Evolutionary conservation across 2,113 vertebrate genomes (phyloP).

Genomic region (Muntiacus reevesi): DNA sequence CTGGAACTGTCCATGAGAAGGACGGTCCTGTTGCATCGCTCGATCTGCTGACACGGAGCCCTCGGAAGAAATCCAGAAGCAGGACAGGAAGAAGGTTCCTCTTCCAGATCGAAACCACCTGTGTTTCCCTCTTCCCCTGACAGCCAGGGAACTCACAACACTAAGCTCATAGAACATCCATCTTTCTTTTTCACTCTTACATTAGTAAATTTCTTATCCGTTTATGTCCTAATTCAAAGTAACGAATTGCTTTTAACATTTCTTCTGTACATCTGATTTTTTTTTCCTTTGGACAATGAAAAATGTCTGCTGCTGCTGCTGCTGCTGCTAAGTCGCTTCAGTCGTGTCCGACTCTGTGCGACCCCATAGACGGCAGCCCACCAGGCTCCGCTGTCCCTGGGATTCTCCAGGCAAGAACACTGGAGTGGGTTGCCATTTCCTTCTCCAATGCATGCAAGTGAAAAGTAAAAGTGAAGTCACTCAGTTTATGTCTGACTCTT

Average conservation of each 20-base stretch:
- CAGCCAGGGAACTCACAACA: background rate
- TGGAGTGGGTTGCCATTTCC: too few species aligned
- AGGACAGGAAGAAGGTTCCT: background rate
- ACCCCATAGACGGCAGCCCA: too few species aligned
- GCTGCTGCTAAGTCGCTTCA: too few species aligned
- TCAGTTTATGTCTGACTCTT: too few species aligned
- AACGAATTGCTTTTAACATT: background rate
- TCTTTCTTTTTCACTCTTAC: background rate
- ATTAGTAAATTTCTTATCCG: background rate
- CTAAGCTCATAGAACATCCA: accelerated
- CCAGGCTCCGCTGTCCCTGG: too few species aligned
- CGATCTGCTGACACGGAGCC: background rate
- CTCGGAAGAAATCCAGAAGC: background rate
- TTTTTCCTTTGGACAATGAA: background rate
- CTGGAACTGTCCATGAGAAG: background rate
- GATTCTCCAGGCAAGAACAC: too few species aligned
- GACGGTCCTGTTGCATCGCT: accelerated
- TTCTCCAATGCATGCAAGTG: too few species aligned
- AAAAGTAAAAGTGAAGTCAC: too few species aligned
- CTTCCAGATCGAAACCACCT: background rate
- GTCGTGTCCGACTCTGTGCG: too few species aligned
- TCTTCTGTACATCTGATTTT: background rate
- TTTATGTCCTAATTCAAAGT: background rate
- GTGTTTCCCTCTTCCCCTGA: background rate
- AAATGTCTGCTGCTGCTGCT: background rate